Evolutionary conservation across 2,888 invertebrate genomes (phyloP).

Genomic region (Scaptomyza parva): DNA sequence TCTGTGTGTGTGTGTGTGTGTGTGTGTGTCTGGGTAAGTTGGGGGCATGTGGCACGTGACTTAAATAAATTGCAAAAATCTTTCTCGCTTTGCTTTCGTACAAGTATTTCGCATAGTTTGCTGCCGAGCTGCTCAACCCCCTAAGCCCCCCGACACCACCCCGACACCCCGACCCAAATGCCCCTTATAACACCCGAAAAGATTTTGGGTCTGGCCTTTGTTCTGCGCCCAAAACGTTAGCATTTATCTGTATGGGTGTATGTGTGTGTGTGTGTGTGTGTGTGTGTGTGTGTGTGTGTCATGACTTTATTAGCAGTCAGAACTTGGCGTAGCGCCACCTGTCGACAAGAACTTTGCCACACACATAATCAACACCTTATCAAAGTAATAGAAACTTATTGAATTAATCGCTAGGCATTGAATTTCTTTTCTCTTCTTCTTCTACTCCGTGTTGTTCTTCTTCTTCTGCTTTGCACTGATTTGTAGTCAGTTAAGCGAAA

Average conservation of each 20-base stretch:
- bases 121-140: conserved; percentile 10
- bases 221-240: conserved; percentile 53
- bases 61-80: conserved; percentile 80
- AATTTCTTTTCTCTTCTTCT: conserved; percentile 36
- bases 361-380: conserved; percentile 80
- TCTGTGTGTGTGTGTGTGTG: conserved; percentile 16
- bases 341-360: conserved; percentile 56
- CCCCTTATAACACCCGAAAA: conserved; percentile 3
- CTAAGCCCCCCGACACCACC: too few relatives aligned
- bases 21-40: conserved; percentile 21
- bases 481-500: conserved; percentile 22
- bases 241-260: conserved; percentile 49
- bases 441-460: conserved; percentile 48
- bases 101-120: conserved; percentile 73
- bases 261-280: conserved; percentile 30
- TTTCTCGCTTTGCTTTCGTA: conserved; percentile 67
- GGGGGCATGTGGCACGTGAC: conserved; percentile 72
- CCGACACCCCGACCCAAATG: background rate
- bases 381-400: conserved; percentile 79
- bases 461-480: conserved; percentile 65
- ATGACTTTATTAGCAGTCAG: conserved; percentile 75
- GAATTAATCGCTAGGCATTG: conserved; percentile 71
- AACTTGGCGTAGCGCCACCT: conserved; percentile 61
- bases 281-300: conserved; percentile 24
- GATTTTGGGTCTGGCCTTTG: conserved; percentile 54